Conservation (phyloP, 2,113 vertebrate species). For the Ariopsis seemanni region DNA sequence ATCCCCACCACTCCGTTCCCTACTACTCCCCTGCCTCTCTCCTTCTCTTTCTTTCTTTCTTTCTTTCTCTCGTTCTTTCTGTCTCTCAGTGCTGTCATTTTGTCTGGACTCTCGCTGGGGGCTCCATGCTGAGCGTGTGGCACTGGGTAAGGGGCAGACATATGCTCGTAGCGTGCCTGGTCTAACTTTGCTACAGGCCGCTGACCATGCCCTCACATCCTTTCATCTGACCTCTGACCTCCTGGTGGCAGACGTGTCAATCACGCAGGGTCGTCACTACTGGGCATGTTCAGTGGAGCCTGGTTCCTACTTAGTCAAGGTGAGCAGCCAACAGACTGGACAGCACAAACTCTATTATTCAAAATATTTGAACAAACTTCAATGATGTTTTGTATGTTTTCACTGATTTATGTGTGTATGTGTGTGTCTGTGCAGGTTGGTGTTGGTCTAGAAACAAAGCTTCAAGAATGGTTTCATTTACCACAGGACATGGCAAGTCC, state of each 20-base stretch:
- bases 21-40: constrained; percentile 3
- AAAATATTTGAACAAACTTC: neutral
- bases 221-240: constrained; percentile 93
- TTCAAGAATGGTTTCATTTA: constrained; percentile 94
- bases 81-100: constrained; percentile 85
- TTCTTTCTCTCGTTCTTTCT: neutral
- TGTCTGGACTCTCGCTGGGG: constrained; percentile 93
- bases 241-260: constrained; percentile 80
- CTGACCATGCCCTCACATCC: constrained; percentile 88
- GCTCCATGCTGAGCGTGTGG: constrained; percentile 85
- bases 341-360: neutral
- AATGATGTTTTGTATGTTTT: neutral
- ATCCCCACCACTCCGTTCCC: neutral
- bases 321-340: constrained; percentile 35
- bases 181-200: constrained; percentile 79
- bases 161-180: constrained; percentile 90
- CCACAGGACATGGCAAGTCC: constrained; percentile 92
- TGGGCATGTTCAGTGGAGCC: constrained; percentile 96
- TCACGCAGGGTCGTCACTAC: constrained; percentile 92
- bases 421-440: constrained; percentile 74
- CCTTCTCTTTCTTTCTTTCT: neutral
- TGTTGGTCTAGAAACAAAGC: constrained; percentile 88
- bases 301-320: constrained; percentile 92
- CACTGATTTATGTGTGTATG: neutral
- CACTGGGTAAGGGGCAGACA: constrained; percentile 89